Evolutionary conservation across 2,113 vertebrate genomes (phyloP), one percentile per base, ranked within the genome.

Genomic region (Toxotes jaculatrix): DNA sequence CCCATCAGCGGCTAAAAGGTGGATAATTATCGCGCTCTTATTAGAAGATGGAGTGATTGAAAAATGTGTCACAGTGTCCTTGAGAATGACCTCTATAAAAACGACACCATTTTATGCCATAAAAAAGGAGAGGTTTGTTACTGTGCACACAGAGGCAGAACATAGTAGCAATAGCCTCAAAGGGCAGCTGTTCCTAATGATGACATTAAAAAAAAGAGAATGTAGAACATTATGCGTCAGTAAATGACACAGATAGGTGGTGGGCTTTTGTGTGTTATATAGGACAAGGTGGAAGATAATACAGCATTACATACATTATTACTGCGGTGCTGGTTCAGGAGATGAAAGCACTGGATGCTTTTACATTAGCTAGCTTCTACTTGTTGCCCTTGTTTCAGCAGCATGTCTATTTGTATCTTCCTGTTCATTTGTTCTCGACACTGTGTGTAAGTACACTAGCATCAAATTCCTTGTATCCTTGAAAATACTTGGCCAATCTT

Each of bases 41-140:
- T 91, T 82, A 87, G 74, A 86, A 81, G 76, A 89, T 74, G 74
- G 82, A 87, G 69, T 84, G 82, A 86, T 76, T 55, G 67, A 82
- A 87, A 91, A 88, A 91, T 88, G 82, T 90, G 87, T 84, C 91
- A 90, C 77, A 62, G 53, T 77, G 88, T 89, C 90, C 89, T 93
- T 93, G 90, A 90, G 61, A 82, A 79, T 86, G 82, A 88, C 90
- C 87, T 87, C 66, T 61, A 83, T 68, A 36, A 85, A 59, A 80
- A 77, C 51, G 70, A 82, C 71, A 87, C 84, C 47, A 85, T 89
- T 87, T 84, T 81, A 87, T 72, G 23, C 70, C 56, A 64, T 49
- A 59, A 61, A 73, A 40, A 31, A 79, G 32, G 12, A 60, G 38
- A 72, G 40, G 55, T 77, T 70, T 67, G 55, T 59, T 57, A 71